These are phyloP conservation scores for Poecilus cupreus DNA, from an alignment of 2,888 invertebrate genomes.

Conservation along the genomic window DNA sequence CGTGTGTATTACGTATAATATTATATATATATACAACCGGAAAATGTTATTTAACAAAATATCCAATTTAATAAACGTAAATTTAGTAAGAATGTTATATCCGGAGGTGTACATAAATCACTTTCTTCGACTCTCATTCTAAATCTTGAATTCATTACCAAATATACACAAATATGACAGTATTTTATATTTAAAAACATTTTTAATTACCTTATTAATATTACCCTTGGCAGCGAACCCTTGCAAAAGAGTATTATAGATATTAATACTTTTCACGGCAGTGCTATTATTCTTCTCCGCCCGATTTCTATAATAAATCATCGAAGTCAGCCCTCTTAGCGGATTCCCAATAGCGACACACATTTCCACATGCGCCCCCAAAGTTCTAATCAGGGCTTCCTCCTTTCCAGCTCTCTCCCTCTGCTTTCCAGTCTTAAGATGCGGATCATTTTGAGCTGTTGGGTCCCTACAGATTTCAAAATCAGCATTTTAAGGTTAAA, in stretches of 20 bases:
- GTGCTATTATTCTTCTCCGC: slow-evolving; percentile 68
- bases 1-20: no score
- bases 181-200: not conserved
- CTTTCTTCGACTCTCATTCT: no score
- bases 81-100: no score
- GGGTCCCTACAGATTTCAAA: slow-evolving; percentile 31
- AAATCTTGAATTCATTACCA: no score
- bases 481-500: not conserved
- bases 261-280: slow-evolving; percentile 73
- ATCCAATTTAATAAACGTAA: no score
- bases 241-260: slow-evolving; percentile 82
- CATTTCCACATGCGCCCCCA: slow-evolving; percentile 81
- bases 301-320: slow-evolving; percentile 74
- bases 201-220: slow-evolving; percentile 63
- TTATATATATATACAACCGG: no score
- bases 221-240: slow-evolving; percentile 80
- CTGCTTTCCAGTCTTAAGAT: slow-evolving; percentile 31
- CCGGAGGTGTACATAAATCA: no score
- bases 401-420: slow-evolving; percentile 71
- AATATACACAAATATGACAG: no score
- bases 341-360: slow-evolving; percentile 78
- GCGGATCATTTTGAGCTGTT: not conserved
- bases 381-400: slow-evolving; percentile 76
- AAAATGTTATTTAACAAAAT: no score
- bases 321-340: slow-evolving; percentile 73